Conservation (phyloP, 30 jellyfish, hydroid and myxozoan species). For the Euphysa ruthae region DNA sequence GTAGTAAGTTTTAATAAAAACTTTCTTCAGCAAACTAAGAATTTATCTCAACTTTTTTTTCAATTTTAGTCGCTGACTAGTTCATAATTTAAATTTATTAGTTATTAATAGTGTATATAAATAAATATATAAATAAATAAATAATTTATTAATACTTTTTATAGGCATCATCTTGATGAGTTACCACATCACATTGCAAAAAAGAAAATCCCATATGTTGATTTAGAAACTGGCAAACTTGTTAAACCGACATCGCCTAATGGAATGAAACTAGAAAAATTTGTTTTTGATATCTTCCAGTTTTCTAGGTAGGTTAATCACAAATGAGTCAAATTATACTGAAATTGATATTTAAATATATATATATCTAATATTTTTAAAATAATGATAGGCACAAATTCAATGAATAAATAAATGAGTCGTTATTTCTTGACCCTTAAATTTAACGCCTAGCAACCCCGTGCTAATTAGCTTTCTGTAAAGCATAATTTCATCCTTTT, state of each 20-base stretch:
- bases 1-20: too few species aligned
- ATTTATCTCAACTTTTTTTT: too few species aligned
- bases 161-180: conserved; percentile 62
- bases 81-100: not conserved
- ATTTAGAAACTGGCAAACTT: conserved; percentile 56
- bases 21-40: too few species aligned
- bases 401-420: not conserved
- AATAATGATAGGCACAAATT: not conserved
- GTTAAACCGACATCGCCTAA: conserved; percentile 86
- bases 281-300: conserved; percentile 88
- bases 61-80: too few species aligned
- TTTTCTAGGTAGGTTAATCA: conserved; percentile 76
- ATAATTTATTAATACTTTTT: not conserved
- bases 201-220: conserved; percentile 78
- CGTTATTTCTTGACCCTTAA: not conserved
- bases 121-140: not conserved
- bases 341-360: not conserved
- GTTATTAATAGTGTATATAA: not conserved
- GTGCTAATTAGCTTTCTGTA: too few species aligned
- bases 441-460: too few species aligned
- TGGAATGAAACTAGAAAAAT: conserved; percentile 94
- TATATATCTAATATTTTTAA: not conserved
- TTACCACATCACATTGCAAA: conserved; percentile 96
- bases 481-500: too few species aligned
- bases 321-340: too few species aligned